Evolutionary conservation across 2,797 vertebrate species (phyloP).

Genomic region (Cryptoblepharus egeriae): DNA sequence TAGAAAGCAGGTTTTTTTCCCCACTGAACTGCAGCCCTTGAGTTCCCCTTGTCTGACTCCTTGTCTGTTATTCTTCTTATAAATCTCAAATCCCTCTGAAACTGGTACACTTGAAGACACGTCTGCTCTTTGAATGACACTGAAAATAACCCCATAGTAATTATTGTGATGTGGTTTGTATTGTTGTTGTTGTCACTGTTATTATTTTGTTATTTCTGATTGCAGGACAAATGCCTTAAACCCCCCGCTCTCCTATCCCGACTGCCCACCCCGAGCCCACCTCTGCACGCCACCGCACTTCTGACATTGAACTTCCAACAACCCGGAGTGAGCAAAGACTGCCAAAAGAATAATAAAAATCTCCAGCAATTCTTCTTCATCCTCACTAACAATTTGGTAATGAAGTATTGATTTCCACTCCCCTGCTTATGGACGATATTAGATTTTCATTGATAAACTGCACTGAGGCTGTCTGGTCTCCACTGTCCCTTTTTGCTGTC

Average conservation of each 20-base stretch:
- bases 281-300: constrained; percentile 81
- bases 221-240: constrained; percentile 82
- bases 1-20: too few species aligned
- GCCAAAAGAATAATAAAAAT: constrained; percentile 76
- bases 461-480: constrained; percentile 86
- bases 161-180: not conserved
- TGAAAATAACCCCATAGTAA: not conserved
- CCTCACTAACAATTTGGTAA: constrained; percentile 99
- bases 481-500: constrained; percentile 88
- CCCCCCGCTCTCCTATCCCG: constrained; percentile 60
- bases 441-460: constrained; percentile 99
- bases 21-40: too few species aligned
- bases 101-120: not conserved
- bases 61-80: not conserved
- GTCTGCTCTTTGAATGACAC: too few species aligned
- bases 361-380: constrained; percentile 94
- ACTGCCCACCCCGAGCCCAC: constrained; percentile 72
- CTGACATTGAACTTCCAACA: constrained; percentile 92
- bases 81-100: not conserved
- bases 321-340: constrained; percentile 84
- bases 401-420: constrained; percentile 99
- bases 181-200: constrained; percentile 21
- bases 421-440: constrained; percentile 96
- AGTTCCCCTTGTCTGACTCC: too few species aligned
- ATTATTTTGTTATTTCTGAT: constrained; percentile 53